Percentiles rank a stretch among this genome's conserved stretches.
Evolutionary conservation across 2,797 vertebrate genomes (phyloP).

Genomic region (Catamblyrhynchus diadema): DNA sequence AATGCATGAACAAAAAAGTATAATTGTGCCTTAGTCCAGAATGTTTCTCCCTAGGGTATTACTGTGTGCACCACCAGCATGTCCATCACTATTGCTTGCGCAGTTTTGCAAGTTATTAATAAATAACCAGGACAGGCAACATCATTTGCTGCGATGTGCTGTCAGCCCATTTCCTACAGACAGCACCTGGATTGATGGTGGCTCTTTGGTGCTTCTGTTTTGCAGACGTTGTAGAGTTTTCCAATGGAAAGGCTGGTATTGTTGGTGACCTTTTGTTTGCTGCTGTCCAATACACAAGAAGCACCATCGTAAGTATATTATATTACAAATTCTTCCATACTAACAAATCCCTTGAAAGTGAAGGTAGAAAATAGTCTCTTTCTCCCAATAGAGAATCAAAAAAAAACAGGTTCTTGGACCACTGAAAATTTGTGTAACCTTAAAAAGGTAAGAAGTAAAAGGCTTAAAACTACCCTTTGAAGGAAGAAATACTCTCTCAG

Average conservation of each 20-base stretch:
- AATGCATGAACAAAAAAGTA: background rate
- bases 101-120: constrained; percentile 26
- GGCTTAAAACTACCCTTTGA: background rate
- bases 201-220: background rate
- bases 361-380: background rate
- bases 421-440: background rate
- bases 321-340: background rate
- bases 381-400: background rate
- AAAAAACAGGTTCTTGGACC: background rate
- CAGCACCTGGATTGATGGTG: background rate
- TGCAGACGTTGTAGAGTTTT: constrained; percentile 4
- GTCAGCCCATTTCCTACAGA: background rate
- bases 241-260: constrained; percentile 40
- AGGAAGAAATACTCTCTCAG: background rate
- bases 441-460: background rate
- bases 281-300: constrained; percentile 29
- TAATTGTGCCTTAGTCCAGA: background rate
- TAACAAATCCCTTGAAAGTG: background rate
- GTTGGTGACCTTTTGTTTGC: constrained; percentile 17
- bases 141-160: background rate
- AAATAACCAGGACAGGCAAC: constrained; percentile 20
- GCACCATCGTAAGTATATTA: constrained; percentile 69
- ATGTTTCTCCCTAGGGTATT: background rate
- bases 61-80: background rate
- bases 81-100: background rate